Conservation (phyloP, 1,140 invertebrate genomes). For the Coboldia fuscipes region DNA sequence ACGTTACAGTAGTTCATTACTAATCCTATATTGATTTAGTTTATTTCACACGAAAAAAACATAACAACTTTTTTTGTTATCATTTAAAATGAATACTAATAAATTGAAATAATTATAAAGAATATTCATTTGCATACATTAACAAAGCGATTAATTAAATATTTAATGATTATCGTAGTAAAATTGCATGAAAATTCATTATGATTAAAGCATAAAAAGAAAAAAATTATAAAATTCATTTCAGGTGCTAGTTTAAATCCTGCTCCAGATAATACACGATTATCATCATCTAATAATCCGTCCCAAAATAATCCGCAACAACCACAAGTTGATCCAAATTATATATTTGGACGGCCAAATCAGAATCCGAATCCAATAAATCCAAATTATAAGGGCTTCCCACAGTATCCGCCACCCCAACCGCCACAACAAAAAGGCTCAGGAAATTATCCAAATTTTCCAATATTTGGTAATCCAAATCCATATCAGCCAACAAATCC, state of each 20-base stretch:
- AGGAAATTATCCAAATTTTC: constrained; percentile 18
- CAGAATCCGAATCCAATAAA: not conserved
- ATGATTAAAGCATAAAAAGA: not conserved
- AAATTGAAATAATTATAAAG: not conserved
- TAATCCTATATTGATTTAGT: too few species aligned
- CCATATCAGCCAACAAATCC: not conserved
- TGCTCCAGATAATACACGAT: constrained; percentile 17
- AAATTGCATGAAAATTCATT: not conserved
- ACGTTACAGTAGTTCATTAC: too few species aligned
- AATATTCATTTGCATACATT: not conserved
- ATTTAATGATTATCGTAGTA: not conserved
- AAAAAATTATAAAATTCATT: not conserved
- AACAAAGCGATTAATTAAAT: too few species aligned
- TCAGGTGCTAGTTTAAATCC: constrained; percentile 20
- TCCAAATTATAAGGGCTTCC: not conserved
- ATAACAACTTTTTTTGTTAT: constrained; percentile 2
- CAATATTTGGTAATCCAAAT: constrained; percentile 19
- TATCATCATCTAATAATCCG: constrained; percentile 8
- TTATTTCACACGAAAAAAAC: not conserved
- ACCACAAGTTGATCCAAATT: constrained; percentile 17
- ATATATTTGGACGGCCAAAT: constrained; percentile 18
- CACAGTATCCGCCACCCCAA: not conserved
- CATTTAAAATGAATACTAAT: constrained; percentile 1
- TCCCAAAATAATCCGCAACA: constrained; percentile 9
- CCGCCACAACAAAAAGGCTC: constrained; percentile 1